Percentiles rank a stretch among this genome's conserved stretches.
Conservation (phyloP, 2,797 vertebrate genomes). For the Falco novaeseelandiae region DNA sequence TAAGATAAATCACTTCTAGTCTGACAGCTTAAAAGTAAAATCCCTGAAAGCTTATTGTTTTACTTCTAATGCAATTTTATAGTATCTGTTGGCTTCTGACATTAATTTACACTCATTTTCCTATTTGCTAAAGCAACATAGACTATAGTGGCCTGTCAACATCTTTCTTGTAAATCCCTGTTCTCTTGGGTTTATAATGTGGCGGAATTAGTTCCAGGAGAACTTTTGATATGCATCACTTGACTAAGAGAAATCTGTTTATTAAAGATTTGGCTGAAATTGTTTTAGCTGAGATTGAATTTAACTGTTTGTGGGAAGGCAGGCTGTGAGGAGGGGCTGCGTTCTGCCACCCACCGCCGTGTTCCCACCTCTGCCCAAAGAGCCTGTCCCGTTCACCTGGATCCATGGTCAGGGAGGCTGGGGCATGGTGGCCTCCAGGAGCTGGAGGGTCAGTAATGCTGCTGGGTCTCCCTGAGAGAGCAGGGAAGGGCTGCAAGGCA, state of each 20-base stretch:
- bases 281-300: not conserved
- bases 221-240: not conserved
- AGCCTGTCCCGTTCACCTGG: not conserved
- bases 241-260: not conserved
- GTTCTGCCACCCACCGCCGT: rapidly evolving
- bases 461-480: not conserved
- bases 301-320: not conserved
- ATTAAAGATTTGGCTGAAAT: not conserved
- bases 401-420: rapidly evolving
- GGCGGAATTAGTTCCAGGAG: constrained; percentile 33
- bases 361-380: not conserved
- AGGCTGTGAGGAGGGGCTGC: not conserved
- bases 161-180: constrained; percentile 42
- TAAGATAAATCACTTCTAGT: constrained; percentile 52
- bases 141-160: constrained; percentile 4
- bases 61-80: constrained; percentile 30
- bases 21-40: constrained; percentile 58
- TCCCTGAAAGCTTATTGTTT: constrained; percentile 64
- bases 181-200: constrained; percentile 39
- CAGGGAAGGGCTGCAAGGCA: not conserved
- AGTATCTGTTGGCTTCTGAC: constrained; percentile 50
- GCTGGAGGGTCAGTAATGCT: not conserved
- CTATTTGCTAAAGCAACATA: constrained; percentile 23
- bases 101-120: constrained; percentile 57
- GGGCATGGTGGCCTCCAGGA: not conserved